Evolutionary conservation across 30 jellyfish, hydroid and myxozoan species (phyloP), one percentile per base, ranked within the genome.

Genomic region (Pelagia noctiluca): DNA sequence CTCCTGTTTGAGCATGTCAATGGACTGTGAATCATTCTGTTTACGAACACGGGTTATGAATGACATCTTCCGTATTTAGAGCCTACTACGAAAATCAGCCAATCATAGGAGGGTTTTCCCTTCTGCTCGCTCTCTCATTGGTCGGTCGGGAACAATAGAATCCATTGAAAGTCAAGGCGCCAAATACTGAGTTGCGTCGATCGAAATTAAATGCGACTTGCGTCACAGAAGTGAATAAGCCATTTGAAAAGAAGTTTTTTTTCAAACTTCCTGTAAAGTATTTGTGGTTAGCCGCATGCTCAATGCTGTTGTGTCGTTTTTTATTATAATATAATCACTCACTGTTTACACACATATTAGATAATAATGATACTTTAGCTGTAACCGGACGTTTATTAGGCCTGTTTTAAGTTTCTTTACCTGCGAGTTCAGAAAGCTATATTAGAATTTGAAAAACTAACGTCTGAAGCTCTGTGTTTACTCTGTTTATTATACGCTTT

Each of bases 11-110:
- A 67, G 80, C 83, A 38, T 33, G 83, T 80, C 91, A 84, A 80
- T 80, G 83, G 67, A 46, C 68, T 69, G 91, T 80, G 91, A 80
- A 80, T 67, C 84, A 80, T 69, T 80, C 65, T 80, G 91, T 80
- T 80, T 80, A 80, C 91, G 78, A 80, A 16, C 63, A 35, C 32
- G 36, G 5, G 16, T 69, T 80, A 46, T 28, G 64, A 21, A 63
- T n/a, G 37, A 35, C 52, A 80, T 81, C 50, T 64, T 37, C 1
- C 72, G 76, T 37, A 2, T 25, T 80, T 3, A 35, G 49, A 0
- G 11, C 11, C 8, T 0, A 46, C 68, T 64, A 71, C 68, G 34
- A 65, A 7, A 31, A 31, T 30, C 3, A 49, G 78, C 91, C 91
- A 80, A 80, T 80, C 68, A 35, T 3, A 18, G 67, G 2, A 33